A percentile compares a stretch with the other conserved stretches of the same genome.
Conservation (phyloP, 2,113 vertebrate species). For the Uria lomvia region DNA sequence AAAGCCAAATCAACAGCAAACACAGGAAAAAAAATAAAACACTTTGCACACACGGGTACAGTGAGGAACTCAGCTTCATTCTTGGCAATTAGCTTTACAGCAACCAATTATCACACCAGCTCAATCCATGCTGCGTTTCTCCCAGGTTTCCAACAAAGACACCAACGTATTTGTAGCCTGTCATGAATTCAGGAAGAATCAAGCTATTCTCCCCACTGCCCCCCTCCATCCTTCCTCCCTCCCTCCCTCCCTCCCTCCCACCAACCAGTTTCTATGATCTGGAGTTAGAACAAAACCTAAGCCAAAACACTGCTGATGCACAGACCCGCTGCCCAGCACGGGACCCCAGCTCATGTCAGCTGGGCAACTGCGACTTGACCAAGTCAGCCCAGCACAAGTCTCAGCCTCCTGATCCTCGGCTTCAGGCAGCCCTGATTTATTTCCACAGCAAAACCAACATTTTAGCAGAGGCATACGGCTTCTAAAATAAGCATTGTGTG, state of each 20-base stretch:
- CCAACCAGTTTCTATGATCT: neutral
- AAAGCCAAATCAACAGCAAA: neutral
- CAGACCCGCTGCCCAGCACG: neutral
- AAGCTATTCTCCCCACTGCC: fast-evolving
- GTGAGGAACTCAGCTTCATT: neutral
- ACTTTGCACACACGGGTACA: neutral
- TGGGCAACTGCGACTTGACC: fast-evolving
- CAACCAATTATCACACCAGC: neutral
- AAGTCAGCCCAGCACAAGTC: neutral
- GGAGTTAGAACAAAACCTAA: neutral
- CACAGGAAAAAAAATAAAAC: neutral
- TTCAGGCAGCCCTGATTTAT: fast-evolving
- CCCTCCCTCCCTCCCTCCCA: too few species aligned
- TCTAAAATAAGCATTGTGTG: neutral
- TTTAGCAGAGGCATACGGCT: neutral
- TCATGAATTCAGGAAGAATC: neutral
- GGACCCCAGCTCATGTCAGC: neutral
- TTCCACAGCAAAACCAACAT: neutral
- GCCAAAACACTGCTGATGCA: neutral
- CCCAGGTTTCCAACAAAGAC: neutral
- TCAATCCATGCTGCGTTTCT: neutral
- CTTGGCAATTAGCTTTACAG: neutral
- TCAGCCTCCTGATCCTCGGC: neutral
- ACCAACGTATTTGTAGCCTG: neutral
- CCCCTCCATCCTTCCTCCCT: too few species aligned